These are phyloP conservation scores for Perizoma affinitatum DNA, from an alignment of 2,888 invertebrate genomes.

Conservation along the genomic window DNA sequence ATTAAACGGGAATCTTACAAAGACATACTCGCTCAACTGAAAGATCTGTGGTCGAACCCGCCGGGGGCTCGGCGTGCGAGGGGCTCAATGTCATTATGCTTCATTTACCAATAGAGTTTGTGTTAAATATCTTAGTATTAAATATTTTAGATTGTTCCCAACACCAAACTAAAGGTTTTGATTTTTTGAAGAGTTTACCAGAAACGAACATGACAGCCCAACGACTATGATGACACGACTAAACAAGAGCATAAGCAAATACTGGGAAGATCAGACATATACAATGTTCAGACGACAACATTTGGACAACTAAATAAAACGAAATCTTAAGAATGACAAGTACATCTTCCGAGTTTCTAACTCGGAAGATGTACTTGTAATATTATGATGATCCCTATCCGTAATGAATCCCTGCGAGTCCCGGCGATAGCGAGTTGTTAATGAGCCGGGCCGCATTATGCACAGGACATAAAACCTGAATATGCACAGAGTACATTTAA, in stretches of 20 bases:
- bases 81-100: neutral
- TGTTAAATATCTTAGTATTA: neutral
- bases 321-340: neutral
- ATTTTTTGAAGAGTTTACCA: too few relatives aligned
- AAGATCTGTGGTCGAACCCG: conserved; percentile 4
- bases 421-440: conserved; percentile 9
- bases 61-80: neutral
- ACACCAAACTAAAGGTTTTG: neutral
- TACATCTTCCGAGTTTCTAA: conserved; percentile 1
- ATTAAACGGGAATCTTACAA: conserved; percentile 8
- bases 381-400: conserved; percentile 1
- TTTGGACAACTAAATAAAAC: neutral
- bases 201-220: too few relatives aligned
- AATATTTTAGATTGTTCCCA: neutral
- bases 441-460: conserved; percentile 23
- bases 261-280: too few relatives aligned
- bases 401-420: conserved; percentile 7
- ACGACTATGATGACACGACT: neutral
- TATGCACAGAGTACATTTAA: conserved; percentile 37
- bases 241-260: neutral
- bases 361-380: too few relatives aligned
- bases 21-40: neutral
- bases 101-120: neutral
- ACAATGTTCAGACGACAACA: neutral
- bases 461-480: conserved; percentile 36